Conservation (phyloP, 2,113 vertebrate species). For the Hyaena hyaena region DNA sequence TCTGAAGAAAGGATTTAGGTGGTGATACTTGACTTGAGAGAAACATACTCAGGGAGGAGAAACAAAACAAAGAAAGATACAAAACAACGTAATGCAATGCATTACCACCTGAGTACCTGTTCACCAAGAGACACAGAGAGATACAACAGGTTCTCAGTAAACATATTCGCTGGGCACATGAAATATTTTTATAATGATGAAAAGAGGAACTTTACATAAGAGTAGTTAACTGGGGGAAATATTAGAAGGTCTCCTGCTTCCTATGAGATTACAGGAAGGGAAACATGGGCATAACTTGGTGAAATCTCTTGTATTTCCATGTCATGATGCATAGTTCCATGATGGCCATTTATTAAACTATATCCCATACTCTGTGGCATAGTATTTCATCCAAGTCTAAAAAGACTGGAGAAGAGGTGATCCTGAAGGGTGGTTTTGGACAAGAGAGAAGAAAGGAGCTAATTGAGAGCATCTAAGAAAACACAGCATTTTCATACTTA, state of each 20-base stretch:
- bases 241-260: not conserved
- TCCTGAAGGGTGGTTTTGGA: not conserved
- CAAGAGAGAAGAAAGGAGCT: not conserved
- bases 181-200: not conserved
- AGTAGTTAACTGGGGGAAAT: not conserved
- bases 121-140: not conserved
- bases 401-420: not conserved
- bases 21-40: not conserved
- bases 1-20: not conserved
- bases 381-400: not conserved
- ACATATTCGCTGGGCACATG: not conserved
- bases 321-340: not conserved
- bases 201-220: not conserved
- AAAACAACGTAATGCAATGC: not conserved
- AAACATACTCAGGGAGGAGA: not conserved
- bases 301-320: too few species aligned
- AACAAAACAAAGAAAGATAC: not conserved
- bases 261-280: not conserved
- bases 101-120: not conserved
- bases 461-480: not conserved
- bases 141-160: not conserved
- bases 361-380: not conserved
- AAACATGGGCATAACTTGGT: not conserved
- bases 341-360: not conserved
- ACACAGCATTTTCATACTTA: not conserved